phyloP scores from a whole-genome alignment of 2,797 vertebrate genomes.

The Crocidura indochinensis region DNA sequence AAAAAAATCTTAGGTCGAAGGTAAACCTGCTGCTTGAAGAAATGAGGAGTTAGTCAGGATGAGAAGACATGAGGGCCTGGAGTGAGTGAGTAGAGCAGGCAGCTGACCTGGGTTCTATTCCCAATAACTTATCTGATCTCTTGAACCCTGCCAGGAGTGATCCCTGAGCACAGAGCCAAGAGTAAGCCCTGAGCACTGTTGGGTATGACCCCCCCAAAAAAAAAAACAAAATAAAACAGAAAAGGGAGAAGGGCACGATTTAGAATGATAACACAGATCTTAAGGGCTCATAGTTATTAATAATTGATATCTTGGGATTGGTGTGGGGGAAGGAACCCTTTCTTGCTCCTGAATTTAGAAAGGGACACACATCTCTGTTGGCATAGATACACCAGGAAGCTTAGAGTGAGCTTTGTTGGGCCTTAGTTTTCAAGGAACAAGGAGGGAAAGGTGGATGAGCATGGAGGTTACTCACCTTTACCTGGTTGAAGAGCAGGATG shows the following conservation, averaged over 20 bases:
- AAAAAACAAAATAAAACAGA: too few species aligned
- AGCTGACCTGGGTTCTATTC: neutral
- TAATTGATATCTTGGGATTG: neutral
- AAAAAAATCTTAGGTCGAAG: neutral
- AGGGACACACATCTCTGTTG: neutral
- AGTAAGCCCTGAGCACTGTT: too few species aligned
- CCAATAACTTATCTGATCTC: too few species aligned
- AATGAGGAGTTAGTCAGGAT: neutral
- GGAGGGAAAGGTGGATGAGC: too few species aligned
- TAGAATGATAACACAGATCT: neutral
- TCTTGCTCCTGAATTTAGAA: constrained; percentile 1
- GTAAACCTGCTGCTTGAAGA: neutral
- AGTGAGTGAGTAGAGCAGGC: neutral
- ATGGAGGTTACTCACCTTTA: too few species aligned
- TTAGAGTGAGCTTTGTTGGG: neutral
- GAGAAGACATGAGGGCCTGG: too few species aligned
- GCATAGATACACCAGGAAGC: neutral
- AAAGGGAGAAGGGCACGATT: neutral
- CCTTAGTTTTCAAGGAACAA: too few species aligned
- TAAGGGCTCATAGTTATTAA: neutral
- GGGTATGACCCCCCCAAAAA: too few species aligned
- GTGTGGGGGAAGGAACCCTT: neutral
- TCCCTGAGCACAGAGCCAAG: too few species aligned
- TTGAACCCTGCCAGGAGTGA: too few species aligned
- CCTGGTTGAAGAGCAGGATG: neutral